Evolutionary conservation across 2,797 vertebrate genomes (phyloP).

Genomic region (Myiotriccus ornatus): DNA sequence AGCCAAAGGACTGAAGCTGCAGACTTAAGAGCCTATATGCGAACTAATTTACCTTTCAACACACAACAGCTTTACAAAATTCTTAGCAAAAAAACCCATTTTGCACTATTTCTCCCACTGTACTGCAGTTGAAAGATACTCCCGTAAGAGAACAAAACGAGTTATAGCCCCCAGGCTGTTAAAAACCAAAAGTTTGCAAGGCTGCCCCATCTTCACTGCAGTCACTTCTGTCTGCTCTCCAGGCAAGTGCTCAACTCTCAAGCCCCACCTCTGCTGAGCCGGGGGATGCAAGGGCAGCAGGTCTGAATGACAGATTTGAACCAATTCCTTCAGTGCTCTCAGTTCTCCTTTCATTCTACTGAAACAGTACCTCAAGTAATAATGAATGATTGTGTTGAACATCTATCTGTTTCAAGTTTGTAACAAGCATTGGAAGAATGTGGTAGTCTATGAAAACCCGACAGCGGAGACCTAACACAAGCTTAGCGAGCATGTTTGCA

Average conservation of each 20-base stretch:
- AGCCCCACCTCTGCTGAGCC: background rate
- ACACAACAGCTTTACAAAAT: background rate
- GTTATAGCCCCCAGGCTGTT: background rate
- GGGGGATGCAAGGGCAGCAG: background rate
- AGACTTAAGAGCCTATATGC: background rate
- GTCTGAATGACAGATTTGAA: background rate
- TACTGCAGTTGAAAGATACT: background rate
- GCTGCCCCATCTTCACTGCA: background rate
- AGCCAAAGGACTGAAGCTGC: background rate
- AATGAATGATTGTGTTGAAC: background rate
- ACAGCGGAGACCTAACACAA: background rate
- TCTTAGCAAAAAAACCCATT: background rate
- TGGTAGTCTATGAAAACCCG: background rate
- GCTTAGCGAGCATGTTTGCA: background rate
- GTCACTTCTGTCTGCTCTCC: background rate
- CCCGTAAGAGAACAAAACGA: background rate
- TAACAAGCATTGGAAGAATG: background rate
- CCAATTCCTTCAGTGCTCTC: background rate
- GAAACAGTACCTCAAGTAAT: background rate
- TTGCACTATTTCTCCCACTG: background rate
- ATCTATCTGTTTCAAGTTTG: background rate
- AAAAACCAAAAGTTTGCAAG: background rate
- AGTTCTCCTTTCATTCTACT: background rate
- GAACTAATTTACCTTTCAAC: background rate
- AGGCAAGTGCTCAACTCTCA: fast-evolving